These are phyloP conservation scores for Bombyx huttoni DNA, from an alignment of 2,888 invertebrate species.

Conservation along the genomic window DNA sequence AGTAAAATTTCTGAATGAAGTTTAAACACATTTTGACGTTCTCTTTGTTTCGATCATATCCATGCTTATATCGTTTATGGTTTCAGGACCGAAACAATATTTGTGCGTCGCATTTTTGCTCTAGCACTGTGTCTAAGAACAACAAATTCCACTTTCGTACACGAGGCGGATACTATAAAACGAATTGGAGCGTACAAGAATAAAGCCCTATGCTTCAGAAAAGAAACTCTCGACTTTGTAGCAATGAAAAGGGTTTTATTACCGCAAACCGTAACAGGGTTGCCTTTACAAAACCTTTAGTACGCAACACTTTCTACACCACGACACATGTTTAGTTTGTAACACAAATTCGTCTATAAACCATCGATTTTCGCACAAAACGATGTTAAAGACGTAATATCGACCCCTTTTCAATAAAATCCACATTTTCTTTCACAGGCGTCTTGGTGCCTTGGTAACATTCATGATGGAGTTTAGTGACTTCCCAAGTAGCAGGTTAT, in stretches of 20 bases:
- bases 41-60: too few species aligned
- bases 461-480: conserved; percentile 67
- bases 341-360: conserved; percentile 40
- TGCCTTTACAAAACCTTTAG: conserved; percentile 27
- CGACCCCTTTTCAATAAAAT: conserved; percentile 63
- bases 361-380: conserved; percentile 49
- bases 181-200: not conserved
- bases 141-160: not conserved
- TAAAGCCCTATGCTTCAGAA: not conserved
- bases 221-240: not conserved
- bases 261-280: conserved; percentile 4
- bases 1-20: too few species aligned
- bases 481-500: conserved; percentile 72
- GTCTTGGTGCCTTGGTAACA: conserved; percentile 55
- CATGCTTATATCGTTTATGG: too few species aligned
- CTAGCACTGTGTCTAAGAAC: not conserved
- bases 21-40: too few species aligned
- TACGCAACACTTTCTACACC: conserved; percentile 17
- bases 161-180: not conserved
- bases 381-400: conserved; percentile 35
- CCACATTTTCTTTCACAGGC: conserved; percentile 60
- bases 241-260: not conserved
- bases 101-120: not conserved
- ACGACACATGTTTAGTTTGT: conserved; percentile 31
- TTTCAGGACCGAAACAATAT: too few species aligned